These are phyloP conservation scores for Aspidoscelis tigris DNA, from an alignment of 2,113 vertebrate species.

Conservation along the genomic window DNA sequence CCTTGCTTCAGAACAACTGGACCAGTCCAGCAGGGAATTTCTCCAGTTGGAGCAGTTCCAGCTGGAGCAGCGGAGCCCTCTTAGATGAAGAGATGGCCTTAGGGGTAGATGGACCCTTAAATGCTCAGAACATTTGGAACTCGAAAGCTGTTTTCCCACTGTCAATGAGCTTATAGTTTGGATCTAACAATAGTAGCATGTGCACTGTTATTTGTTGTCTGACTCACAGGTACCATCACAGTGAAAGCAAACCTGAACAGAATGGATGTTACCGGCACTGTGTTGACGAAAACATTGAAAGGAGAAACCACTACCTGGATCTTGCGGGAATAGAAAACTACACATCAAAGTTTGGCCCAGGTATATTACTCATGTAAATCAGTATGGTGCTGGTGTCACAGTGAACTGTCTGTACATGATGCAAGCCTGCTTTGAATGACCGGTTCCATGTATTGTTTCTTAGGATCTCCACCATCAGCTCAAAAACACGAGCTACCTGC, in stretches of 20 bases:
- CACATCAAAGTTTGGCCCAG: conserved; percentile 93
- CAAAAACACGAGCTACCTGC: conserved; percentile 85
- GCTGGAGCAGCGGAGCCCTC: too few relatives aligned
- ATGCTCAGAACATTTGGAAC: too few relatives aligned
- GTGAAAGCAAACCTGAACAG: conserved; percentile 87
- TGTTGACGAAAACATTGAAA: conserved; percentile 98
- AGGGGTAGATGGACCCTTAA: too few relatives aligned
- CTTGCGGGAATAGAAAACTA: conserved; percentile 99
- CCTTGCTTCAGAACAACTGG: too few relatives aligned
- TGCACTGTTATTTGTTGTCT: conserved; percentile 55
- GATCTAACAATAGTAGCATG: background rate
- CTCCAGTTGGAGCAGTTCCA: too few relatives aligned
- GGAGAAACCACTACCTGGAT: conserved; percentile 99
- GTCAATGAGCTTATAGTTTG: conserved; percentile 52
- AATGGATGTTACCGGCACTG: conserved; percentile 90
- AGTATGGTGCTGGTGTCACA: too few relatives aligned
- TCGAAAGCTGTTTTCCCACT: too few relatives aligned
- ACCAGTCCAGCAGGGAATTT: too few relatives aligned
- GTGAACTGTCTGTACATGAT: background rate
- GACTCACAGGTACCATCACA: conserved; percentile 87
- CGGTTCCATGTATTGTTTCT: conserved; percentile 65
- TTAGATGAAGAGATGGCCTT: too few relatives aligned
- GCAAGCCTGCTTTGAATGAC: conserved; percentile 18
- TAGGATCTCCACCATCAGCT: conserved; percentile 79
- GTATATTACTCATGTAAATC: conserved; percentile 67